phyloP scores from a whole-genome alignment of 2,113 vertebrate genomes.

The Gallinago media region DNA sequence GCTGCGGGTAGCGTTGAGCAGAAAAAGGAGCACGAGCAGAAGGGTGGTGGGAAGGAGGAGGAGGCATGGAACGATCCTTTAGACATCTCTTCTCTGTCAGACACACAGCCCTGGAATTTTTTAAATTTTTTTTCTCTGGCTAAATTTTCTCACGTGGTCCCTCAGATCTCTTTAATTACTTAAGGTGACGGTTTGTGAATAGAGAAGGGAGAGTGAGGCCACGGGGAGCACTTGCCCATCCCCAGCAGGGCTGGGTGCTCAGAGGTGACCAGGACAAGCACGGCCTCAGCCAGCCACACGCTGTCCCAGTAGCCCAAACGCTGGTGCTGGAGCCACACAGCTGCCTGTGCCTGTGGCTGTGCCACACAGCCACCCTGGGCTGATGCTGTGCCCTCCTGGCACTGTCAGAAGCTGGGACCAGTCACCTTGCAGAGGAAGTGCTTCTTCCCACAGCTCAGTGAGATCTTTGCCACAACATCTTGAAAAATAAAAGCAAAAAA shows the following conservation, averaged over 20 bases:
- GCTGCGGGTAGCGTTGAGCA: not conserved
- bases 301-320: rapidly evolving
- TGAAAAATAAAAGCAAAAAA: too few species aligned
- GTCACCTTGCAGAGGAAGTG: not conserved
- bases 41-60: not conserved
- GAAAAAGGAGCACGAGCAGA: not conserved
- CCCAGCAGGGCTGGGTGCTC: not conserved
- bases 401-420: rapidly evolving
- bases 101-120: not conserved
- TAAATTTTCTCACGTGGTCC: not conserved
- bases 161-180: not conserved
- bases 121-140: not conserved
- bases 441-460: not conserved
- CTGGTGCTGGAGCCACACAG: not conserved
- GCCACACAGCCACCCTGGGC: not conserved
- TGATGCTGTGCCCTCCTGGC: not conserved
- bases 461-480: too few species aligned
- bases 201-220: rapidly evolving
- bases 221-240: rapidly evolving
- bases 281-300: rapidly evolving
- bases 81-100: not conserved
- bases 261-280: rapidly evolving
- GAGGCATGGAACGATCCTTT: rapidly evolving
- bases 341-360: too few species aligned
- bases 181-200: rapidly evolving